Percentiles rank a stretch among this genome's conserved stretches.
Conservation (phyloP, 2,797 vertebrate genomes). For the Lophotriccus pileatus region DNA sequence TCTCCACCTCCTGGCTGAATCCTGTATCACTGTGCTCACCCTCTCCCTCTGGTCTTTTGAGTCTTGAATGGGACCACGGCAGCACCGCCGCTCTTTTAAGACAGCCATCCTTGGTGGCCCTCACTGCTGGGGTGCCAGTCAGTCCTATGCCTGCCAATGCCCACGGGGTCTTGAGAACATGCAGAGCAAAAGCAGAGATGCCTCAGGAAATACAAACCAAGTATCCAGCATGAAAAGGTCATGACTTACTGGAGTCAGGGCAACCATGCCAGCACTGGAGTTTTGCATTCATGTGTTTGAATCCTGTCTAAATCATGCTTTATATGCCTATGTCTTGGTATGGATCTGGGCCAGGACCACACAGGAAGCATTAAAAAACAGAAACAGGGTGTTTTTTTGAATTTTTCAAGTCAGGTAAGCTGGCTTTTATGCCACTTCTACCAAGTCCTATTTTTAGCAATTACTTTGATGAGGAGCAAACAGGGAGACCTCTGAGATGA, state of each 20-base stretch:
- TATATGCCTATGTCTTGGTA: not conserved
- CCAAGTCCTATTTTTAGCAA: not conserved
- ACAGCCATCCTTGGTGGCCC: fast-evolving
- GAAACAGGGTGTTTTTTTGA: fast-evolving
- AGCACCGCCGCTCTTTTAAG: not conserved
- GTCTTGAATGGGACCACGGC: not conserved
- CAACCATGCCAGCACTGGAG: not conserved
- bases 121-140: not conserved
- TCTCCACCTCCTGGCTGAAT: not conserved
- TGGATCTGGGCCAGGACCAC: not conserved
- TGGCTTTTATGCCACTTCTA: not conserved
- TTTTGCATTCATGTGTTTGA: not conserved
- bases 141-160: not conserved
- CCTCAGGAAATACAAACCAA: not conserved
- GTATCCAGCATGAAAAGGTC: not conserved
- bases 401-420: not conserved
- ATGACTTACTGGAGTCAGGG: not conserved
- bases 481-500: not conserved
- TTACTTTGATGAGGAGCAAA: not conserved
- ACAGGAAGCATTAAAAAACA: not conserved
- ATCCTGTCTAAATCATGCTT: not conserved
- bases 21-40: not conserved
- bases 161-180: fast-evolving
- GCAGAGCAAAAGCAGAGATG: not conserved
- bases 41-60: not conserved